Evolutionary conservation across 2,113 vertebrate species (phyloP), one percentile per base, ranked within the genome.

Genomic region (Chinchilla lanigera): DNA sequence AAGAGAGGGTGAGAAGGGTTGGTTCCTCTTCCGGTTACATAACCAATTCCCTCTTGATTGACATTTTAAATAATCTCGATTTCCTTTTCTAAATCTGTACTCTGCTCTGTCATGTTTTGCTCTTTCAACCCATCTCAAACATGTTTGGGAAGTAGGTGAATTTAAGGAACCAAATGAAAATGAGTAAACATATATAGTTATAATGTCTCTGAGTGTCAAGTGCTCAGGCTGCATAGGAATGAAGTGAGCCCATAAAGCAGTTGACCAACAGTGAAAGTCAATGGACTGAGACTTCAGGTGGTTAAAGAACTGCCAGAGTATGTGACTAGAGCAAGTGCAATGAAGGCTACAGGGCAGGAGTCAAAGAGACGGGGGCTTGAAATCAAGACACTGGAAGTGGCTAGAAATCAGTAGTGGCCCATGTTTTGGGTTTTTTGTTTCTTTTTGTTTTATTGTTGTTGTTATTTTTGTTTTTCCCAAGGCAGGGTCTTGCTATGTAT

Each of bases 61-160:
- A 96, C 44, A 16, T 77, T 90, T 97, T 94, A 92, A 87, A 83
- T 92, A 52, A 94, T 90, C 89, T 71, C 93, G 85, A 81, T 92
- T 95, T 97, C 85, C 81, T 96, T 96, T 96, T 95, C 94, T 96
- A 94, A 97, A 95, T 95, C 95, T 90, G 63, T 90, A 77, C 63
- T 91, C 78, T 82, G 65, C 84, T 96, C 52, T 84, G 47, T 81
- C 71, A 86, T 84, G 61, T 94, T 96, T 96, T 96, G 87, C 89
- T 96, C 69, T 86, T 96, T 97, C 78, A 19, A 50, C 93, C 52
- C 71, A 94, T 73, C 63, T 96, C 60, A 93, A 73, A 81, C 81
- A 90, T 65, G 30, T 96, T 95, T 77, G 71, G 26, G 47, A 97
- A 89, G 78, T 89, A 96, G 86, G 54, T 90, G 69, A 96, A 89